Percentiles rank a stretch among this genome's conserved stretches.
Evolutionary conservation across 1,140 invertebrate species (phyloP).

Genomic region (Drosophila tani): DNA sequence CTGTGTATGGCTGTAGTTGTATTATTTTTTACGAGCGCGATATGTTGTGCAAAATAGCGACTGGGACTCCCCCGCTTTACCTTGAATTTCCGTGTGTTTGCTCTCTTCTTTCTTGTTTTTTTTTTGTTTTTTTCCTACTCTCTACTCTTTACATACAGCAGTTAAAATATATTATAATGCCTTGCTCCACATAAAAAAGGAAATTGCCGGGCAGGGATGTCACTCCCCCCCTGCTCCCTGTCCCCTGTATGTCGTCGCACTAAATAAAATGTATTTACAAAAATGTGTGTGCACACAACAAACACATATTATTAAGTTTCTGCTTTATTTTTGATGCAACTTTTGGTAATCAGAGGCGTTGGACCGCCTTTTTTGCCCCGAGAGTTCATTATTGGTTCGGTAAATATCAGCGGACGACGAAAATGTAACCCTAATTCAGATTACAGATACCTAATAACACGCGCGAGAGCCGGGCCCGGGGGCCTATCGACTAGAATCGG

Average conservation of each 20-base stretch:
- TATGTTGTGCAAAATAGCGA: slow-evolving; percentile 81
- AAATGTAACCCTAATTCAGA: slow-evolving; percentile 34
- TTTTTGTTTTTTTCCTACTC: not conserved
- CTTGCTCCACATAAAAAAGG: slow-evolving; percentile 7
- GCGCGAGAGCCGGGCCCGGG: not conserved
- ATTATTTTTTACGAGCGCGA: slow-evolving; percentile 83
- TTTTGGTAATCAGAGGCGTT: not conserved
- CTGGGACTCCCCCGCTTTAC: not conserved
- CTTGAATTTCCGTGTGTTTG: slow-evolving; percentile 36
- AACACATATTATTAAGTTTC: slow-evolving; percentile 23
- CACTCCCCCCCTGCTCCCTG: not conserved
- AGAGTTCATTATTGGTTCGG: not conserved
- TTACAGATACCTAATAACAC: slow-evolving; percentile 30
- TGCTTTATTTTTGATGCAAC: not conserved
- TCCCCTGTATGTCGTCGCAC: slow-evolving; percentile 13
- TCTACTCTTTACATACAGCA: slow-evolving; percentile 7
- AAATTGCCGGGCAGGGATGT: slow-evolving; percentile 2
- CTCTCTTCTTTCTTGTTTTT: not conserved
- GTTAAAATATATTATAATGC: slow-evolving; percentile 53
- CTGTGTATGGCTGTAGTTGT: slow-evolving; percentile 77
- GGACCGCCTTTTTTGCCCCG: not conserved
- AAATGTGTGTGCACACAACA: not conserved
- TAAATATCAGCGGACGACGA: not conserved
- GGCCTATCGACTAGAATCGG: slow-evolving; percentile 13
- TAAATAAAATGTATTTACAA: slow-evolving; percentile 53